These are phyloP conservation scores for Remorina albescens DNA, from an alignment of 2,797 vertebrate species.

Conservation along the genomic window DNA sequence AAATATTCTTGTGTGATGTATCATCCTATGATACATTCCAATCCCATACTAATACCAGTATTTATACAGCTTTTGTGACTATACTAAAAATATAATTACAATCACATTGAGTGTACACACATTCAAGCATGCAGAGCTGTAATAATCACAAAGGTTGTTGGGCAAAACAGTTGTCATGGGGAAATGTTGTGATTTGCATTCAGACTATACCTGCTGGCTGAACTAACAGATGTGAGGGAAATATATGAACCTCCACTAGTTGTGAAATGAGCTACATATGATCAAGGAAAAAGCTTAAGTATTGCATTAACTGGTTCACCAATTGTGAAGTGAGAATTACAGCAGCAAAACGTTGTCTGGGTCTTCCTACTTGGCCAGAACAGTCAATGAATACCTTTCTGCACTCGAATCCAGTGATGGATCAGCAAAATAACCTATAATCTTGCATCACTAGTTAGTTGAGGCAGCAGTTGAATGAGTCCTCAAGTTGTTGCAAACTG, in stretches of 20 bases:
- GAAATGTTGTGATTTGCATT: conserved; percentile 46
- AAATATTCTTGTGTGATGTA: conserved; percentile 20
- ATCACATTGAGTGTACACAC: conserved; percentile 11
- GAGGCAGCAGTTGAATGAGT: conserved; percentile 23
- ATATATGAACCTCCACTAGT: conserved; percentile 41
- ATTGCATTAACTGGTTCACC: conserved; percentile 46
- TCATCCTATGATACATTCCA: conserved; percentile 33
- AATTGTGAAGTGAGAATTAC: conserved; percentile 27
- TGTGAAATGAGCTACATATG: conserved; percentile 45
- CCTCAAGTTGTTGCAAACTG: conserved; percentile 14
- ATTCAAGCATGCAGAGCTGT: not conserved
- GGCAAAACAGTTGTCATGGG: conserved; percentile 46
- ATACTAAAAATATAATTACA: conserved; percentile 48
- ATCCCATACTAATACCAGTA: too few species aligned
- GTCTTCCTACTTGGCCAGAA: not conserved
- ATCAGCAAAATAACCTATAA: not conserved
- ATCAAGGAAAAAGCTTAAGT: conserved; percentile 39
- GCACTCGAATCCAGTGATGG: not conserved
- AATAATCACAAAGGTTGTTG: conserved; percentile 46
- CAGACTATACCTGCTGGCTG: conserved; percentile 33
- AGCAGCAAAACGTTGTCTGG: conserved; percentile 10
- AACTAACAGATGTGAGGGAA: conserved; percentile 42
- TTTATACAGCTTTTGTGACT: conserved; percentile 38
- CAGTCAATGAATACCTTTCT: conserved; percentile 1
- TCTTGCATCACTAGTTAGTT: not conserved